Evolutionary conservation across 2,888 invertebrate species (phyloP).

Genomic region (Operophtera brumata): DNA sequence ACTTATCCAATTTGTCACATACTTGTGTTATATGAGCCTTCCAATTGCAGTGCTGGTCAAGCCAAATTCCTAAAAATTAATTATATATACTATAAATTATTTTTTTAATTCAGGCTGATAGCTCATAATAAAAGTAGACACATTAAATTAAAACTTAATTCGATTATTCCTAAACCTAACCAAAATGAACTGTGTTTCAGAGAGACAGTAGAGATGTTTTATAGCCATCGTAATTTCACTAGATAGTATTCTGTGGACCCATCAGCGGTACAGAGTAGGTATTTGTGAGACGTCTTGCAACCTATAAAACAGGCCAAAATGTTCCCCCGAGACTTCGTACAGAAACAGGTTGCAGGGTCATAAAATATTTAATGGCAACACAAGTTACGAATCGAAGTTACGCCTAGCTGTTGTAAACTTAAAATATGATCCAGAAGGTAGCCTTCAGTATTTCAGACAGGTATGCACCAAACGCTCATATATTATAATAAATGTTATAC

Average conservation of each 20-base stretch:
- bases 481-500: too few relatives aligned
- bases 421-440: conserved; percentile 23
- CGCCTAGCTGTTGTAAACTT: conserved; percentile 26
- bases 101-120: too few relatives aligned
- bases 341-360: conserved; percentile 57
- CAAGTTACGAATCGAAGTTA: conserved; percentile 47
- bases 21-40: too few relatives aligned
- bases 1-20: too few relatives aligned
- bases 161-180: not conserved
- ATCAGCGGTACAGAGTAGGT: conserved; percentile 12
- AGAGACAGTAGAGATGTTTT: not conserved
- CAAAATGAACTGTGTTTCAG: not conserved
- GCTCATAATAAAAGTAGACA: too few relatives aligned
- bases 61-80: too few relatives aligned
- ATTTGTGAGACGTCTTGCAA: conserved; percentile 25
- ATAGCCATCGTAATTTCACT: conserved; percentile 12
- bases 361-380: conserved; percentile 70
- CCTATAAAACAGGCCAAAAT: conserved; percentile 28
- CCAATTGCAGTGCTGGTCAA: too few relatives aligned
- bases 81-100: too few relatives aligned
- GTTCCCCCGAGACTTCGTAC: conserved; percentile 21
- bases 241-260: conserved; percentile 15
- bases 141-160: too few relatives aligned
- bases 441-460: conserved; percentile 5
- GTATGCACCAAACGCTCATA: too few relatives aligned